These are phyloP conservation scores for Caenorhabditis imperialis DNA, from an alignment of 2,888 invertebrate genomes.

Conservation along the genomic window DNA sequence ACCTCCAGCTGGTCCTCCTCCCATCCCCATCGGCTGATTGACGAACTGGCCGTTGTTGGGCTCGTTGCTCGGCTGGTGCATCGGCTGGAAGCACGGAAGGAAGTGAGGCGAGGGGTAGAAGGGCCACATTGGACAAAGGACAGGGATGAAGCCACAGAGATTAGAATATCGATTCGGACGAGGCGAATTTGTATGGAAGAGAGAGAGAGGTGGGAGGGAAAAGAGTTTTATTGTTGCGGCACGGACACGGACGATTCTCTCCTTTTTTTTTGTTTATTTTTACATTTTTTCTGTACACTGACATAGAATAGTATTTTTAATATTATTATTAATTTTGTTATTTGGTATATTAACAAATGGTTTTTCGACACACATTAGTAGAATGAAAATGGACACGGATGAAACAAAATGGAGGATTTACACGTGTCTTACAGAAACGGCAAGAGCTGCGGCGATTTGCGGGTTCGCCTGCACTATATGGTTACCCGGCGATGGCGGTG, in stretches of 20 bases:
- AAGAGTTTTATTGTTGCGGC: too few species aligned
- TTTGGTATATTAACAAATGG: too few species aligned
- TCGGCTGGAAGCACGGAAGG: slow-evolving; percentile 28
- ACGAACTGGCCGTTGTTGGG: slow-evolving; percentile 26
- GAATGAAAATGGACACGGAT: neutral
- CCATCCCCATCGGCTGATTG: slow-evolving; percentile 22
- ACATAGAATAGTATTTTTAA: too few species aligned
- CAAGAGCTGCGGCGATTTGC: slow-evolving; percentile 42
- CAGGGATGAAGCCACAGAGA: too few species aligned
- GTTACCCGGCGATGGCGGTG: slow-evolving; percentile 28
- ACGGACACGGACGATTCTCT: slow-evolving; percentile 8
- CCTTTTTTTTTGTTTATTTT: slow-evolving; percentile 17
- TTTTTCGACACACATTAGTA: slow-evolving; percentile 3
- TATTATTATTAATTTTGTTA: too few species aligned
- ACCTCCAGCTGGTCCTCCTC: too few species aligned
- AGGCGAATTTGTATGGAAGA: slow-evolving; percentile 18
- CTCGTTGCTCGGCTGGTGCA: slow-evolving; percentile 18
- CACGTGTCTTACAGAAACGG: slow-evolving; percentile 25
- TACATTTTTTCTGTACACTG: slow-evolving; percentile 22
- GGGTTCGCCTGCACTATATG: slow-evolving; percentile 39
- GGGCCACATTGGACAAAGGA: slow-evolving; percentile 26
- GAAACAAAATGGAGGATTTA: neutral
- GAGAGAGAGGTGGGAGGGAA: neutral
- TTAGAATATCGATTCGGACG: slow-evolving; percentile 15
- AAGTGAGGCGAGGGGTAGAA: slow-evolving; percentile 2